Conservation (phyloP, 2,797 vertebrate species). For the Cyprinodon diabolis region DNA sequence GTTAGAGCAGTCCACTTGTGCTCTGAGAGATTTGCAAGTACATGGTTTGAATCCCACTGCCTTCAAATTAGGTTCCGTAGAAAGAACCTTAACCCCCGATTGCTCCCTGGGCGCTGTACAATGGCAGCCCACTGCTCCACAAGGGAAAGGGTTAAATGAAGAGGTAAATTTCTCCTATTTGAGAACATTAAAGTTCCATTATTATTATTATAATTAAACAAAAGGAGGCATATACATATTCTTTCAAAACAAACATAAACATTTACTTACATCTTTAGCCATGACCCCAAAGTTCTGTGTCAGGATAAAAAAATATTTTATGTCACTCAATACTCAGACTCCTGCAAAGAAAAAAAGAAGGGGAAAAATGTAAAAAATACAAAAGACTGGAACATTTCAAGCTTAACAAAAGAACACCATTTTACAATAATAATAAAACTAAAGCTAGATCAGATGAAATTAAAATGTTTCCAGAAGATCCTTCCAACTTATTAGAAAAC, state of each 20-base stretch:
- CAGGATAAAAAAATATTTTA: conserved; percentile 58
- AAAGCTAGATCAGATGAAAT: not conserved
- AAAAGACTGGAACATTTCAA: not conserved
- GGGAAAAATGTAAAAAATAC: conserved; percentile 1
- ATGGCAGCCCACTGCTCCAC: too few relatives aligned
- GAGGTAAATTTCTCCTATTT: too few relatives aligned
- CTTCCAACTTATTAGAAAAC: conserved; percentile 22
- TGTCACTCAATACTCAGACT: conserved; percentile 55
- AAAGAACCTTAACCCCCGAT: too few relatives aligned
- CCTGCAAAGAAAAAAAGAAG: conserved; percentile 54
- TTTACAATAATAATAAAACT: not conserved
- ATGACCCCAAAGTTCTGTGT: conserved; percentile 81
- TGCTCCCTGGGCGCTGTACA: too few relatives aligned
- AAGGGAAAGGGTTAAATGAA: too few relatives aligned
- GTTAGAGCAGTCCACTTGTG: too few relatives aligned
- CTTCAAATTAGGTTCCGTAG: too few relatives aligned
- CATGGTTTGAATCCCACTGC: too few relatives aligned
- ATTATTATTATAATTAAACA: too few relatives aligned
- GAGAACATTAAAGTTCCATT: too few relatives aligned
- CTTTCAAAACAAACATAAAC: not conserved
- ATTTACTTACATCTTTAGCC: conserved; percentile 85
- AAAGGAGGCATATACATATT: not conserved
- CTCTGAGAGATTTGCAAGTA: too few relatives aligned
- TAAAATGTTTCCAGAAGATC: not conserved
- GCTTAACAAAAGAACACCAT: not conserved